These are phyloP conservation scores for Equus quagga DNA, from an alignment of 2,113 vertebrate species.

Conservation along the genomic window DNA sequence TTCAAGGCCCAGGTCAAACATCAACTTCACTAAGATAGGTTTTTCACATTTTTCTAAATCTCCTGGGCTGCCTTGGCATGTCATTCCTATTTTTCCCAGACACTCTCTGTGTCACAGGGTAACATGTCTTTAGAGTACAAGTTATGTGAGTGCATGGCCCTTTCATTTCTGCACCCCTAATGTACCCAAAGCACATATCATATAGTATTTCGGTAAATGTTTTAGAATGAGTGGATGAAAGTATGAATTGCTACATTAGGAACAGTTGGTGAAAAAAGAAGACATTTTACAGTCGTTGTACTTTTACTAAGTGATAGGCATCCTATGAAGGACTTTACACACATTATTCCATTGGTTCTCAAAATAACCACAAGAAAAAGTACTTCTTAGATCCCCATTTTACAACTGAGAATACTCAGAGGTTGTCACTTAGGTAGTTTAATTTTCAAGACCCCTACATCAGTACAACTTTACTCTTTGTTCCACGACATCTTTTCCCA, in stretches of 20 bases:
- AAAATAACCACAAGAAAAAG: background rate
- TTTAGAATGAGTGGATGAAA: background rate
- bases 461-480: background rate
- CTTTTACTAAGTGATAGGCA: background rate
- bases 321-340: background rate
- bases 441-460: background rate
- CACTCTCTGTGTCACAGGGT: background rate
- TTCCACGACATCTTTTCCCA: background rate
- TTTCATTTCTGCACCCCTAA: background rate
- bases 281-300: background rate
- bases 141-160: background rate
- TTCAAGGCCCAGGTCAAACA: constrained; percentile 14
- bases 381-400: background rate
- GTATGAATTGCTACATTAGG: background rate
- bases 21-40: background rate
- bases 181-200: background rate
- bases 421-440: background rate
- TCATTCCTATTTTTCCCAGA: background rate
- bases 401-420: background rate
- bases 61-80: background rate
- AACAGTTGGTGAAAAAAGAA: background rate
- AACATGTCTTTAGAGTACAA: background rate
- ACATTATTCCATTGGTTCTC: background rate
- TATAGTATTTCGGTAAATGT: background rate
- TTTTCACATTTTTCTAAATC: background rate